A percentile compares a stretch with the other conserved stretches of the same genome.
Evolutionary conservation across 1,140 invertebrate species (phyloP).

Genomic region (Tetramorium parvispinum): DNA sequence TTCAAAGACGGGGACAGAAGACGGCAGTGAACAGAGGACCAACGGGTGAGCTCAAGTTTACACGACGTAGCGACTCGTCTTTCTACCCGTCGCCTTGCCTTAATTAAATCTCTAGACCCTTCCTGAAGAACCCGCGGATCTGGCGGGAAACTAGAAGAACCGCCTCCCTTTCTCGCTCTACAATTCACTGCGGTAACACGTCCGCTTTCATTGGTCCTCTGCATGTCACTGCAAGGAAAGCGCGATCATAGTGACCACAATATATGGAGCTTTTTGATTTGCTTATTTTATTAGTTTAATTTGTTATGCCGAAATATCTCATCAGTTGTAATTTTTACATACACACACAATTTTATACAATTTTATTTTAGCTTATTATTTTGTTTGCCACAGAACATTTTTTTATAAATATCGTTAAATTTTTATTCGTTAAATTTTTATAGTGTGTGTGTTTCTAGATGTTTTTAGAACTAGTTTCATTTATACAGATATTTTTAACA

Average conservation of each 20-base stretch:
- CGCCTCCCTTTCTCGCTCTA: conserved; percentile 40
- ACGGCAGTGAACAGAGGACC: conserved; percentile 24
- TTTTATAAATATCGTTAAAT: not conserved
- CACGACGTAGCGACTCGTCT: conserved; percentile 74
- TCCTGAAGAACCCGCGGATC: conserved; percentile 66
- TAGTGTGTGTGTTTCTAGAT: no score
- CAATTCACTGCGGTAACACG: conserved; percentile 60
- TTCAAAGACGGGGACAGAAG: conserved; percentile 60
- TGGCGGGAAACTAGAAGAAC: conserved; percentile 64
- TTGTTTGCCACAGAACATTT: not conserved
- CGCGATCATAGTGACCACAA: not conserved
- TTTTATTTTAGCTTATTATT: not conserved
- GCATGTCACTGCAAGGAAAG: conserved; percentile 9
- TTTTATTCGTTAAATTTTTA: not conserved
- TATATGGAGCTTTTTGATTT: not conserved
- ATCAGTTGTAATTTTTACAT: not conserved
- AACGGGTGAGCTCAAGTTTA: conserved; percentile 70
- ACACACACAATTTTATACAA: not conserved
- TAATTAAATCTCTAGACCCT: conserved; percentile 79
- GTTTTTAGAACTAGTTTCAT: not conserved
- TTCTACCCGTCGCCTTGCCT: conserved; percentile 74
- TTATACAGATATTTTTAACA: not conserved
- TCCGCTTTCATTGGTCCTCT: conserved; percentile 48
- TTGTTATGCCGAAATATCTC: not conserved
- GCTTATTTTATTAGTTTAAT: not conserved